phyloP scores from a whole-genome alignment of 2,797 vertebrate genomes.

The Amazona finschi region DNA sequence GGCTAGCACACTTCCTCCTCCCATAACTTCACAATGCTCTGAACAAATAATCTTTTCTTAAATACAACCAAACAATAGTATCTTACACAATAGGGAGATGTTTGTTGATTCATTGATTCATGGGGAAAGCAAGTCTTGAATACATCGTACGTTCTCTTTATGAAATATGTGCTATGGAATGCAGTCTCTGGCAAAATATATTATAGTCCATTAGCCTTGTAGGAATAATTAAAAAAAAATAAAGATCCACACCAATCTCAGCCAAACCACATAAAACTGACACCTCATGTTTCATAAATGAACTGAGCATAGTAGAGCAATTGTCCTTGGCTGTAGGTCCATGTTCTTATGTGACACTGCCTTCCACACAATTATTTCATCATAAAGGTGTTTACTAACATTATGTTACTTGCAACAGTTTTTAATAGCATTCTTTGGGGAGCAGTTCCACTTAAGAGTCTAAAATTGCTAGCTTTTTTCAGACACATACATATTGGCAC shows the following conservation, averaged over 20 bases:
- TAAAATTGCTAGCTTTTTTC: constrained; percentile 32
- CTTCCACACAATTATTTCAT: constrained; percentile 21
- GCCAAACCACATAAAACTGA: constrained; percentile 22
- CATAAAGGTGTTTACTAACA: constrained; percentile 33
- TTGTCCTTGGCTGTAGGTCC: constrained; percentile 45
- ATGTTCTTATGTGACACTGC: background rate
- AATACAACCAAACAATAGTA: background rate
- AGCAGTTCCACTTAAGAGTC: constrained; percentile 23
- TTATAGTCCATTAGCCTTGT: constrained; percentile 22
- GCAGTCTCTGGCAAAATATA: constrained; percentile 9
- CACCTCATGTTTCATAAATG: constrained; percentile 2
- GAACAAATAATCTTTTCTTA: constrained; percentile 12
- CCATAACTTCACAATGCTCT: background rate
- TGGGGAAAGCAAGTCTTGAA: background rate
- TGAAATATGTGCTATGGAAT: constrained; percentile 5
- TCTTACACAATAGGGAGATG: background rate
- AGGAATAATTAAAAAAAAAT: background rate
- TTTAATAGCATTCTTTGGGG: constrained; percentile 9
- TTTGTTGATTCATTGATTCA: background rate
- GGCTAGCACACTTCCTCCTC: background rate
- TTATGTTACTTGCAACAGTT: constrained; percentile 23
- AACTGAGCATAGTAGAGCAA: background rate
- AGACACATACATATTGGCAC: background rate
- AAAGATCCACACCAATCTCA: background rate
- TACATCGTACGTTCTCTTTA: background rate